Evolutionary conservation across 2,888 invertebrate genomes (phyloP), one percentile per base, ranked within the genome.

Genomic region (Tromatobia lineatoria): DNA sequence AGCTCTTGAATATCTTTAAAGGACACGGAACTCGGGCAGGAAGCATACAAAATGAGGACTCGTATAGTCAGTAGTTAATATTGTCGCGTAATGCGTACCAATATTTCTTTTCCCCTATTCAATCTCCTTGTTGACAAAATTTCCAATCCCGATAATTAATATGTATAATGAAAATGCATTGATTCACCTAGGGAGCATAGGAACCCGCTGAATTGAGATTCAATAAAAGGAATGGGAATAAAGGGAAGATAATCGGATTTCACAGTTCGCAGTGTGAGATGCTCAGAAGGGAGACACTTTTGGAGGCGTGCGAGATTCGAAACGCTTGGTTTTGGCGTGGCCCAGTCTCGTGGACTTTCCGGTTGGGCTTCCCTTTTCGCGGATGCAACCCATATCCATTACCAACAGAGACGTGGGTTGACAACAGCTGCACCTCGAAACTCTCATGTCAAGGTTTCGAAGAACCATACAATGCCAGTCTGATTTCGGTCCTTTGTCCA

Each of bases 391-490:
- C 88, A 87, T 89, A 89, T 89, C 88, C 88, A 89, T 89, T 89
- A 88, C 88, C 86, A 80, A 29, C 34, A 29, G 86, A 88, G 86
- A 88, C 86, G 87, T 88, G 87, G 86, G 86, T 86, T 86, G 88
- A 89, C 89, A 90, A 90, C 89, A 88, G 90, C 88, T 88, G 87
- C 87, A 82, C 86, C 85, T 86, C 80, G 82, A 86, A 87, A 83
- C 85, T 76, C 78, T 67, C 79, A 82, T 87, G 88, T 88, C 89
- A 88, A 87, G 88, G 85, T 87, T 86, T 86, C 82, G 34, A 85
- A 88, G 87, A 87, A 90, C 89, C 89, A 89, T 87, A 90, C 90
- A 90, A 90, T 90, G 88, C 88, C 86, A 85, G 85, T 85, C 88
- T 90, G 88, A 90, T 90, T 86, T 89, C 84, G 80, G 87, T 86